These are phyloP conservation scores for Thereva nobilitata DNA, from an alignment of 2,888 invertebrate genomes.

Conservation along the genomic window DNA sequence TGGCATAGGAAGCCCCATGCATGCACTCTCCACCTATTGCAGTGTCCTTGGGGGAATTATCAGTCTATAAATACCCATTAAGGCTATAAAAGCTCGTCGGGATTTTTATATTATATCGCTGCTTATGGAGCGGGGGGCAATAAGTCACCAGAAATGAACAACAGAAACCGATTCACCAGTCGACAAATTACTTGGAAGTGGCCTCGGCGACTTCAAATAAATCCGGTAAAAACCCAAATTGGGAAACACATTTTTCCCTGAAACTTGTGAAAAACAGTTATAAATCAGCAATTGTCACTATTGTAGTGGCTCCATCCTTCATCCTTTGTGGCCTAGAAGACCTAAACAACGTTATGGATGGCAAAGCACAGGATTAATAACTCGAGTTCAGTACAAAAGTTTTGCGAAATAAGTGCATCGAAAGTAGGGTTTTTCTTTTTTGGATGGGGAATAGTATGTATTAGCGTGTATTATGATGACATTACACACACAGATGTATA, in stretches of 20 bases:
- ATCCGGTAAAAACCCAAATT: not conserved
- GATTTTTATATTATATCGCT: not conserved
- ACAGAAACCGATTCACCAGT: conserved; percentile 27
- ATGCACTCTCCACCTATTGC: conserved; percentile 18
- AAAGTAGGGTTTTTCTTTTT: too few relatives aligned
- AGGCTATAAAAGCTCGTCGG: conserved; percentile 25
- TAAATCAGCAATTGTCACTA: conserved; percentile 35
- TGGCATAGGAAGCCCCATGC: conserved; percentile 16
- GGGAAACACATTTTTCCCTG: conserved; percentile 22
- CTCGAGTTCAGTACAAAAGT: conserved; percentile 25
- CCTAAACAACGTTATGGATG: conserved; percentile 32
- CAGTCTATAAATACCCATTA: conserved; percentile 33
- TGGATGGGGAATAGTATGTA: not conserved
- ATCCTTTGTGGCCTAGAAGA: conserved; percentile 17
- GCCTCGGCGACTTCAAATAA: conserved; percentile 14
- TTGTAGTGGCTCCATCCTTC: conserved; percentile 33
- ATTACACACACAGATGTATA: not conserved
- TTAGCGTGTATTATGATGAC: not conserved
- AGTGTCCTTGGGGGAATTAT: conserved; percentile 25
- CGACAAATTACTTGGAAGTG: conserved; percentile 24
- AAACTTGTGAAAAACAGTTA: conserved; percentile 23
- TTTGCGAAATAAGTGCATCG: conserved; percentile 27
- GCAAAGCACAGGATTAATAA: conserved; percentile 31
- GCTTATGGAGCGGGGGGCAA: not conserved
- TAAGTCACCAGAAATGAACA: conserved; percentile 33